Evolutionary conservation across 2,113 vertebrate species (phyloP).

Genomic region (Oryzias woworae): DNA sequence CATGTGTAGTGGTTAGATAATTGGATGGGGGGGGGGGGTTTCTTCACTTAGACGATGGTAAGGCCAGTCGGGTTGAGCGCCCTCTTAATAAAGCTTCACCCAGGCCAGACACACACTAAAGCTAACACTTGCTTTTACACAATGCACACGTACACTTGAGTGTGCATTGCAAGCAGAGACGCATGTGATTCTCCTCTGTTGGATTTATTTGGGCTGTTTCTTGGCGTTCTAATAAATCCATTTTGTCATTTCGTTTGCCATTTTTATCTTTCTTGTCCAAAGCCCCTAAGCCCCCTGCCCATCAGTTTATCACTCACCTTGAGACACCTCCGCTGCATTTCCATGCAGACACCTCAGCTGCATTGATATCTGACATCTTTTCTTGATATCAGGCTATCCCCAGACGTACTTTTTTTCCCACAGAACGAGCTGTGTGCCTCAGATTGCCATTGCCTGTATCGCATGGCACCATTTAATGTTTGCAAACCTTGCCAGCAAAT

Average conservation of each 20-base stretch:
- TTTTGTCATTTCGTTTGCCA: conserved; percentile 20
- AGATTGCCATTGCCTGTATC: conserved; percentile 40
- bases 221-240: conserved; percentile 16
- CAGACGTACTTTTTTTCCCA: conserved; percentile 24
- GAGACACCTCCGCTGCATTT: conserved; percentile 36
- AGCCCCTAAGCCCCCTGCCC: background rate
- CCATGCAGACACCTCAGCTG: background rate
- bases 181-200: conserved; percentile 13
- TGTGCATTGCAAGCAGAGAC: conserved; percentile 23
- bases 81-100: conserved; percentile 66
- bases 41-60: conserved; percentile 69
- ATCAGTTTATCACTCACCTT: conserved; percentile 45
- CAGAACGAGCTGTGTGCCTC: conserved; percentile 28
- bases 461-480: conserved; percentile 52
- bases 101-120: conserved; percentile 12
- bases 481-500: conserved; percentile 22
- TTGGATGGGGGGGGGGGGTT: conserved; percentile 73
- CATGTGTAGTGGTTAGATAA: conserved; percentile 57
- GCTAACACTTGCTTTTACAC: conserved; percentile 4
- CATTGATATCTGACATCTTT: conserved; percentile 54
- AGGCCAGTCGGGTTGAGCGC: conserved; percentile 70
- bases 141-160: conserved; percentile 5
- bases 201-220: conserved; percentile 24
- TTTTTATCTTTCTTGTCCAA: background rate
- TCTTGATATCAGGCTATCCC: conserved; percentile 43